Evolutionary conservation across 2,888 invertebrate genomes (phyloP).

Genomic region (Drosophila algonquin): DNA sequence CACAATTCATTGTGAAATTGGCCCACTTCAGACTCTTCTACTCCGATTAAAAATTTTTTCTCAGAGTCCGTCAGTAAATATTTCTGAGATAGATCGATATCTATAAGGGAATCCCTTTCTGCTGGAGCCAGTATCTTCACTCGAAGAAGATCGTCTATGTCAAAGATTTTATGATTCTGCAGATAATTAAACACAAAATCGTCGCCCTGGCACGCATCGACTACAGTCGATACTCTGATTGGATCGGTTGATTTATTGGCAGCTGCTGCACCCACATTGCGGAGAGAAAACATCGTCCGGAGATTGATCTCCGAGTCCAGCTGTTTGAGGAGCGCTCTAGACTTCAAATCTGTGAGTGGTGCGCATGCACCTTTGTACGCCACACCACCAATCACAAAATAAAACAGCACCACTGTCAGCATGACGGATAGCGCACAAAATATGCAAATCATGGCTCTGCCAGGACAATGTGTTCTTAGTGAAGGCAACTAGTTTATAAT

Average conservation of each 20-base stretch:
- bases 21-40: accelerated
- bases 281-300: background rate
- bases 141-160: no score
- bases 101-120: no score
- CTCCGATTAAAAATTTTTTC: accelerated
- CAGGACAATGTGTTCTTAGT: slow-evolving; percentile 46
- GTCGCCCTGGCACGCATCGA: background rate
- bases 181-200: no score
- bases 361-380: slow-evolving; percentile 90
- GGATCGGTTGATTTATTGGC: background rate
- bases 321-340: background rate
- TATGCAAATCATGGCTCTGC: slow-evolving; percentile 89
- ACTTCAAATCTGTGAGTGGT: slow-evolving; percentile 85
- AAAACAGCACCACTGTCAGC: slow-evolving; percentile 87
- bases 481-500: no score
- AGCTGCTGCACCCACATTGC: background rate
- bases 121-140: no score
- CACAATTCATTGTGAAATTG: background rate
- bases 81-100: background rate
- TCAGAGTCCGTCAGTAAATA: background rate
- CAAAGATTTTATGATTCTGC: no score
- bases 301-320: background rate
- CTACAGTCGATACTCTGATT: background rate
- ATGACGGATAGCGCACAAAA: slow-evolving; percentile 89
- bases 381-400: slow-evolving; percentile 88